Base-by-base conservation (phyloP, 2,797 vertebrate genomes). In the Streptopelia turtur region DNA sequence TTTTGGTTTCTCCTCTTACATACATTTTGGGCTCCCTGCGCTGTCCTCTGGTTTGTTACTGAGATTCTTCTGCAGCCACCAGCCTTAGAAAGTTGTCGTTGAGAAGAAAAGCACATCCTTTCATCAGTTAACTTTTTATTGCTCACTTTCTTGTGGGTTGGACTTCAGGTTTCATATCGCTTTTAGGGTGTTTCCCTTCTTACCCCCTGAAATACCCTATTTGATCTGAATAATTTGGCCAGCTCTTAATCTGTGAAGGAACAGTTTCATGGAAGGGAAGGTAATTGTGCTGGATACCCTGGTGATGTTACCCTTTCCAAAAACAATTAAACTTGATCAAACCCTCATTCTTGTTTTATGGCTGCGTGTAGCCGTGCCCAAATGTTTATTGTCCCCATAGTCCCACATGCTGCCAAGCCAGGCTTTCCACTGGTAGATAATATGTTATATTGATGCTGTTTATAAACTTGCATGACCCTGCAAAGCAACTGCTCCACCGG, bases 251-350 rank as follows among this genome's bases (percentile, higher is more conserved):
- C 53, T 33, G 31, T 8, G 35, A 39, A 85, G 60, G 53, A 77
- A 41, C 35, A 13, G 23, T 78, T 75, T 30, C 16, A 11, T 71
- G 65, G n/a, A 60, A 76, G 66, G 56, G 8, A 59, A 75, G 50
- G 79, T 83, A 79, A 75, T 81, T 93, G 47, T 85, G 74, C 50
- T 69, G 43, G 52, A 39, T 66, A 25, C 75, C 45, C 55, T 8
- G 9, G 45, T 56, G 83, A 69, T 65, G 21, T 52, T 90, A 82
- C 92, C 69, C 70, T 88, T 88, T 89, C 90, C 87, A 66, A 77
- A 91, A 93, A 69, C 87, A 93, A 56, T 95, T 94, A 93, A 78
- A 71, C 21, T 66, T 35, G 25, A 47, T 96, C 81, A 63, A n/a
- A 49, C 90, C 64, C 43, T 90, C 39, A 18, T 92, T 93, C 81